Base-by-base conservation (phyloP, 2,888 invertebrate species). In the Scaptomyza caliginosa region DNA sequence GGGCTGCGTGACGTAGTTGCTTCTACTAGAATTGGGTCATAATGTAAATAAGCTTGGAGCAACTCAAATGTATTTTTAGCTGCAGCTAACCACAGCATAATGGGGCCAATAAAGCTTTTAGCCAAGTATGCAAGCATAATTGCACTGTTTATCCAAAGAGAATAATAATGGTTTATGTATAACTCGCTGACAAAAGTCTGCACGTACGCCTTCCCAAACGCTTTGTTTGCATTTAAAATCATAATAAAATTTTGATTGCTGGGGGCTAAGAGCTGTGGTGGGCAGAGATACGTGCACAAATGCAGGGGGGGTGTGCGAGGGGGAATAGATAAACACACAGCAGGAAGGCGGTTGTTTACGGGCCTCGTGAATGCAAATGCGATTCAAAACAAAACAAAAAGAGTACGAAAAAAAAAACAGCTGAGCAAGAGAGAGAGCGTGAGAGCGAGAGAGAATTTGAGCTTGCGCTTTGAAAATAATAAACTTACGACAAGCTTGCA, bases 341-440 rank as follows among this genome's bases (percentile, higher is more conserved):
- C 50, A 24, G 39, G 21, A 50, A 17, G 40, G 21, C 13, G 40
- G 34, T 57, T 69, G 73, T 73, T 73, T 66, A 66, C 67, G 52
- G 55, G 21, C 13, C 24, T 2, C 16, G 32, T 7, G 13, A 13
- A 59, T 59, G 52, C 62, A 62, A 71, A 66, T 57, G 74, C 57
- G 74, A 73, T 69, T 81, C 78, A 80, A 80, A 81, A 83, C 81
- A 81, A 81, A 76, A 80, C 75, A 79, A 65, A 76, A 83, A 55
- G 54, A n/a, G n/a, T n/a, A n/a, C n/a, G n/a, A n/a, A 65, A 42
- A 57, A 78, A 78, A 77, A 78, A 81, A 77, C 79, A 82, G 84
- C 81, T 81, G 60, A 39, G 46, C 17, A 43, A 51, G 21, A 42
- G 52, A 64, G 43, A 54, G 46, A 23, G 54, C 42, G 43, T 38